Percentiles rank a stretch among this genome's conserved stretches.
phyloP scores from a whole-genome alignment of 2,113 vertebrate genomes.

The Thunnus maccoyii region DNA sequence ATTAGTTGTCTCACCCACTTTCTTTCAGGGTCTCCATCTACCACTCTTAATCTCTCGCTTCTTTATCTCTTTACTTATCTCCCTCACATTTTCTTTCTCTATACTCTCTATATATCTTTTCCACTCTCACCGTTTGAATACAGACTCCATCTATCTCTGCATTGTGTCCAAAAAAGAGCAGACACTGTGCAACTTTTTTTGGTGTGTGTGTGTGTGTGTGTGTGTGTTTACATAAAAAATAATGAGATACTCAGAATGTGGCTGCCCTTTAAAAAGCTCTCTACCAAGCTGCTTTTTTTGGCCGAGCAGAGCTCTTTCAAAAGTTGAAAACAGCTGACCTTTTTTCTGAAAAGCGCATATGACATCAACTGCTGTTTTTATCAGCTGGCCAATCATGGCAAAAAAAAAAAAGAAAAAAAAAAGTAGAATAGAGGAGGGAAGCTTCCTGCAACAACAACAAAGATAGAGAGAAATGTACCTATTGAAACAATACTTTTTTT shows the following conservation, averaged over 20 bases:
- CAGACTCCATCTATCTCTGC: slow-evolving; percentile 38
- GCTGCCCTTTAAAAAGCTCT: slow-evolving; percentile 62
- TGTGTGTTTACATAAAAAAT: slow-evolving; percentile 32
- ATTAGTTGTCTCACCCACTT: neutral
- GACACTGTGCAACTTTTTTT: neutral
- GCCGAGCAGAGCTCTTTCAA: slow-evolving; percentile 49
- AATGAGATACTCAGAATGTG: slow-evolving; percentile 41
- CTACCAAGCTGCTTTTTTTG: slow-evolving; percentile 39
- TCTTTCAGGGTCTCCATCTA: slow-evolving; percentile 2
- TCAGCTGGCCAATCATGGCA: slow-evolving; percentile 32
- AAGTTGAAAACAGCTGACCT: slow-evolving; percentile 60
- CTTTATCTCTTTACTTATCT: slow-evolving; percentile 25
- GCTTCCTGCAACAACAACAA: neutral
- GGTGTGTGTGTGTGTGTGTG: neutral
- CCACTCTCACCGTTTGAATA: slow-evolving; percentile 10
- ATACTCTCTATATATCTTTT: neutral
- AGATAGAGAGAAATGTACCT: neutral
- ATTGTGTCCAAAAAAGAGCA: neutral
- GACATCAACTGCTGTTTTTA: slow-evolving; percentile 55
- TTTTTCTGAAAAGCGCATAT: slow-evolving; percentile 44
- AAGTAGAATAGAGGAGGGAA: neutral
- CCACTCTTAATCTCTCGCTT: slow-evolving; percentile 17
- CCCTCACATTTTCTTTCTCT: slow-evolving; percentile 6
- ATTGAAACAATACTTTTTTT: neutral
- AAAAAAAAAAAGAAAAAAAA: neutral